Percentiles rank a stretch among this genome's conserved stretches.
phyloP scores from a whole-genome alignment of 2,113 vertebrate genomes.

The Marmota monax region DNA sequence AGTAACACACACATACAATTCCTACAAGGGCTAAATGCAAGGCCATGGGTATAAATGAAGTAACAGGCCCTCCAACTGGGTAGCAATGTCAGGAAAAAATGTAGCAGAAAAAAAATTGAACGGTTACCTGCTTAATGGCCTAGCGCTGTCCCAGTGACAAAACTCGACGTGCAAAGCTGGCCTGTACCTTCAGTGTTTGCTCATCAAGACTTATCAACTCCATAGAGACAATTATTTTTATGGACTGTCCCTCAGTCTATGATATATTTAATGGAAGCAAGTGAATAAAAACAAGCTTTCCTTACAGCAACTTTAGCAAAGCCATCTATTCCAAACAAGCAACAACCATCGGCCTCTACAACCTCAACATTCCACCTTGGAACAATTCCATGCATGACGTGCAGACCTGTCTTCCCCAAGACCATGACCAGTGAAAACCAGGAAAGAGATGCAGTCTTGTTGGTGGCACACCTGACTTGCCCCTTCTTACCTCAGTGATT shows the following conservation, averaged over 20 bases:
- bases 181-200: background rate
- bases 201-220: background rate
- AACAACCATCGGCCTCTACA: background rate
- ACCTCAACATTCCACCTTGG: background rate
- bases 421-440: background rate
- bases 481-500: background rate
- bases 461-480: background rate
- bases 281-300: background rate
- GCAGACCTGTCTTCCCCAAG: background rate
- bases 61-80: background rate
- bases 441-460: background rate
- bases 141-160: background rate
- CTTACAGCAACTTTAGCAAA: conserved; percentile 3
- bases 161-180: background rate
- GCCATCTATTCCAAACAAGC: background rate
- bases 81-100: background rate
- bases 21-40: background rate
- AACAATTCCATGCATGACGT: background rate
- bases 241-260: background rate
- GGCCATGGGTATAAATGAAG: background rate
- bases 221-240: background rate
- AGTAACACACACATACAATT: background rate
- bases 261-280: conserved; percentile 1
- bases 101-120: background rate
- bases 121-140: background rate